Percentiles rank a stretch among this genome's conserved stretches.
Evolutionary conservation across 2,797 vertebrate genomes (phyloP).

Genomic region (Ataeniobius toweri): DNA sequence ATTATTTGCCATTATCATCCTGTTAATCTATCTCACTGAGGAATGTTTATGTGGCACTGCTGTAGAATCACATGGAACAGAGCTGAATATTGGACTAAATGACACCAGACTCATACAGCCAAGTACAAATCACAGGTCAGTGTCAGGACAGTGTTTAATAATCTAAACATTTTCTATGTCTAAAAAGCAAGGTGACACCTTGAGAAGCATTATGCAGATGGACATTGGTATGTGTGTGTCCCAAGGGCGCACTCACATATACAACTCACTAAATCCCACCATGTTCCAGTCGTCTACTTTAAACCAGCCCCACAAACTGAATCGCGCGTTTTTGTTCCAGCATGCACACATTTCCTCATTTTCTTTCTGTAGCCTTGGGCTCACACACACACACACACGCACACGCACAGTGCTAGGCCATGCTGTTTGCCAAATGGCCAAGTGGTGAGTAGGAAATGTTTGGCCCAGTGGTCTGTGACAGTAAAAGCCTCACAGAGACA

Average conservation of each 20-base stretch:
- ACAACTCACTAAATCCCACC: not conserved
- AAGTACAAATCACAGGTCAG: conserved; percentile 31
- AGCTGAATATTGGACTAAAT: not conserved
- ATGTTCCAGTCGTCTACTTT: conserved; percentile 1
- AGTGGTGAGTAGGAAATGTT: conserved; percentile 51
- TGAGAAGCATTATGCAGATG: conserved; percentile 36
- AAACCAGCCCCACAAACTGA: conserved; percentile 9
- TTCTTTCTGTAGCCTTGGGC: conserved; percentile 2
- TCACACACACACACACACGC: conserved; percentile 1
- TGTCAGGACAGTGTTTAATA: conserved; percentile 7
- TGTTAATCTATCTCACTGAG: not conserved
- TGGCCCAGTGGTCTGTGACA: conserved; percentile 62
- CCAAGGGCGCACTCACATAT: not conserved
- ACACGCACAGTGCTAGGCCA: conserved; percentile 46
- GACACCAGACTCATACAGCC: conserved; percentile 5
- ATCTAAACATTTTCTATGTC: conserved; percentile 15
- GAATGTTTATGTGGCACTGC: not conserved
- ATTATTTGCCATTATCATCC: not conserved
- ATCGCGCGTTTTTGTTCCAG: conserved; percentile 5
- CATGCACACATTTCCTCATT: conserved; percentile 10
- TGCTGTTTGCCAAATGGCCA: conserved; percentile 68
- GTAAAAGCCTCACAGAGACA: conserved; percentile 58
- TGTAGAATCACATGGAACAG: not conserved
- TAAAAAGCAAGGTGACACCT: conserved; percentile 29
- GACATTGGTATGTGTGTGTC: not conserved